phyloP scores from a whole-genome alignment of 2,797 vertebrate genomes.

The Xenops minutus region DNA sequence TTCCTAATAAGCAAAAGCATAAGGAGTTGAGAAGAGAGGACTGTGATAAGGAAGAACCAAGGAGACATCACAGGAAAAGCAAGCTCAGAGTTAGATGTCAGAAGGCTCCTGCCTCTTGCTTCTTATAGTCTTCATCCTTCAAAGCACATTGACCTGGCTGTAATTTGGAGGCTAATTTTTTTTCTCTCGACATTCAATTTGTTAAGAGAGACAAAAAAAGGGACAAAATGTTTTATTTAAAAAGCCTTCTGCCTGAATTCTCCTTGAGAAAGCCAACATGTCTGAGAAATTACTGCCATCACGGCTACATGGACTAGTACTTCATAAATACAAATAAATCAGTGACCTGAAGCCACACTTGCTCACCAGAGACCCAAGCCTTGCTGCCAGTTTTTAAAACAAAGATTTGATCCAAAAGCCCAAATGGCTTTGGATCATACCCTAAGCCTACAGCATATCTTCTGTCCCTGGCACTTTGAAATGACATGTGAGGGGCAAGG shows the following conservation, averaged over 20 bases:
- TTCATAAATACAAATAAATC: not conserved
- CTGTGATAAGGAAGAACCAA: not conserved
- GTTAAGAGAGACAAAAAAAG: not conserved
- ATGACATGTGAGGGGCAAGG: not conserved
- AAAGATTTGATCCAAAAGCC: conserved; percentile 30
- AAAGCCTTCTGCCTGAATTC: not conserved
- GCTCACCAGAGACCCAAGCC: not conserved
- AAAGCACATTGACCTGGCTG: not conserved
- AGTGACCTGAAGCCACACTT: not conserved
- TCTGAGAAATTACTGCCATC: not conserved
- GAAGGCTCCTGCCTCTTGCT: not conserved
- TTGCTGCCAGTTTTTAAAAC: conserved; percentile 30
- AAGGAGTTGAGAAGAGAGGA: not conserved
- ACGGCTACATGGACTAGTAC: not conserved
- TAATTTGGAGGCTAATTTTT: not conserved
- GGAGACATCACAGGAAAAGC: not conserved
- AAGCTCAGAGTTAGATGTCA: not conserved
- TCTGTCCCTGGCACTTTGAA: conserved; percentile 26
- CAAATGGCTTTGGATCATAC: conserved; percentile 39
- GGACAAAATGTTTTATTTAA: not conserved
- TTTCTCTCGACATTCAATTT: not conserved
- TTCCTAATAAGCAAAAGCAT: not conserved
- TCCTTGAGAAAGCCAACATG: not conserved
- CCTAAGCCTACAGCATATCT: conserved; percentile 24
- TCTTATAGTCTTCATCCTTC: not conserved